Base-by-base conservation (phyloP, 2,113 vertebrate species). In the Poecile atricapillus region DNA sequence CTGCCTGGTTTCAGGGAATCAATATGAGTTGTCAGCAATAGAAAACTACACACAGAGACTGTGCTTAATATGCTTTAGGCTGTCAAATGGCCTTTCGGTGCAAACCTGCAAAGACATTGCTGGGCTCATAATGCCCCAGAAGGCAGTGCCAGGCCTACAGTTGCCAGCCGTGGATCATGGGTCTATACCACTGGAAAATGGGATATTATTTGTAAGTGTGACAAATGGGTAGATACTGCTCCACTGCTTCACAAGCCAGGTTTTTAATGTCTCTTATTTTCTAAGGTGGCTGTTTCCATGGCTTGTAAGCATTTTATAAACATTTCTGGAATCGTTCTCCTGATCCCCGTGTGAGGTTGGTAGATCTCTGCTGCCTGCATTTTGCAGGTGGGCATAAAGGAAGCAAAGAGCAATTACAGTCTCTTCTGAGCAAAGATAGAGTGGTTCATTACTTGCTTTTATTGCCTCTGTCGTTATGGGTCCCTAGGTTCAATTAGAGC, bases 391-490 rank as follows among this genome's bases (percentile, higher is more conserved):
- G 39, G 70, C 56, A 76, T 65, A 70, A 73, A 68, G 56, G 70
- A 95, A 56, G 90, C 56, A 90, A 62, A 92, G 87, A 95, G 25
- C 83, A 65, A 94, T 90, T 96, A 95, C 52, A 46, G 68, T 89
- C 95, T 94, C 76, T 93, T 95, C 94, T 90, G 90, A 93, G 73
- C 73, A 83, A 92, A 95, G 93, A 95, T 28, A 77, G 92, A 96
- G 92, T 81, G 90, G 63, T 94, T 96, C 92, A 95, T 96, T 96
- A 93, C 90, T 67, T 90, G 71, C 88, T 93, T 97, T 93, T 95
- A 95, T 94, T 94, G 71, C 87, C 49, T 88, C 75, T 96, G 79
- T 95, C 10, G 5, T 95, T 95, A 95, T 56, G 93, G 88, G 88
- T 96, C 95, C 85, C 87, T 80, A 83, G 87, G 90, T 93, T 96